Conservation (phyloP, 2,888 invertebrate species). For the Eulithis testata region DNA sequence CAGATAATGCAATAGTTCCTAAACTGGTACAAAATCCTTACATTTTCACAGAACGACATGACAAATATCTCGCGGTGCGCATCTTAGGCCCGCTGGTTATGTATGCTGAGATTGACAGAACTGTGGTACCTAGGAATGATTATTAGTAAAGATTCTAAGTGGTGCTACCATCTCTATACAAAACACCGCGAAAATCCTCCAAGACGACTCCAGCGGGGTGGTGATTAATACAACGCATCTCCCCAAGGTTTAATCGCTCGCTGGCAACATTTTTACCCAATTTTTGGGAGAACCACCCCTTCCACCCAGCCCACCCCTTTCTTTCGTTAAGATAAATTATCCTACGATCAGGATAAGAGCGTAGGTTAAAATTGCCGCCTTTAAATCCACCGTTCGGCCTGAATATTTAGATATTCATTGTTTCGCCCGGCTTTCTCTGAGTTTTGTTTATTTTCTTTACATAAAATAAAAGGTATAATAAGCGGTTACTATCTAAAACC, state of each 20-base stretch:
- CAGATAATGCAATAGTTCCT: too few relatives aligned
- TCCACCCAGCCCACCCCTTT: conserved; percentile 76
- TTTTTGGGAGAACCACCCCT: conserved; percentile 74
- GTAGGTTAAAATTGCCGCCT: conserved; percentile 84
- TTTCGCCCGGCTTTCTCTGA: conserved; percentile 56
- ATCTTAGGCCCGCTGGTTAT: too few relatives aligned
- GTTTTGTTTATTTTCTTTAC: conserved; percentile 14
- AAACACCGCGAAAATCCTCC: conserved; percentile 67
- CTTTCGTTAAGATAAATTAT: conserved; percentile 85
- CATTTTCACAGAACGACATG: too few relatives aligned
- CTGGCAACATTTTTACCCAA: conserved; percentile 85
- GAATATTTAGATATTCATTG: conserved; percentile 75
- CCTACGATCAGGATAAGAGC: conserved; percentile 84
- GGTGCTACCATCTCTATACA: conserved; percentile 57
- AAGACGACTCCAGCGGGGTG: conserved; percentile 79
- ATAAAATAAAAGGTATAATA: neutral
- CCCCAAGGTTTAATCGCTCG: conserved; percentile 84
- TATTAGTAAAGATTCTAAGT: neutral
- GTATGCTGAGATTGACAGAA: too few relatives aligned
- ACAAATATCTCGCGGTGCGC: too few relatives aligned
- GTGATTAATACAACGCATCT: conserved; percentile 85
- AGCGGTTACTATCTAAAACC: too few relatives aligned
- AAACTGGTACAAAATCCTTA: too few relatives aligned
- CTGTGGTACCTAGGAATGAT: too few relatives aligned
- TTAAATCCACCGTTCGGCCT: conserved; percentile 80